Evolutionary conservation across 2,888 invertebrate species (phyloP), one percentile per base, ranked within the genome.

Genomic region (Athetis lepigone): DNA sequence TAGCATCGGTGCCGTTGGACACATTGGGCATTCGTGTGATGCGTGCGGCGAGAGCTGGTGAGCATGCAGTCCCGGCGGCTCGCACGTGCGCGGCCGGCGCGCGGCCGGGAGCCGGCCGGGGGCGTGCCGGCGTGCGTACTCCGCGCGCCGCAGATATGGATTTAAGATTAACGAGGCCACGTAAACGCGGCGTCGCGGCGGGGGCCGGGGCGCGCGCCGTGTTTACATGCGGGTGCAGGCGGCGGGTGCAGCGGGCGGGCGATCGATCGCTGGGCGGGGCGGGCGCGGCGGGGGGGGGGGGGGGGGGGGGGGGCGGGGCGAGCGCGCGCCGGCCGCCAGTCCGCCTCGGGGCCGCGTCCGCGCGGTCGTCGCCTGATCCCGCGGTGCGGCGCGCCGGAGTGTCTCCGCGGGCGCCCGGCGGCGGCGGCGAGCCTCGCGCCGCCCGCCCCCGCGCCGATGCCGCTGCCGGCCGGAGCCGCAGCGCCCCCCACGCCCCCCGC

Each of bases 141-240:
- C 79, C 87, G 83, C 84, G 85, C 86, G 87, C 87, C 86, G 85
- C 88, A 84, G 91, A 90, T 92, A 92, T 92, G 92, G 92, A 92
- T 92, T 91, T 90, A 89, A 92, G 91, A 92, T 91, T 90, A 90
- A 90, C 89, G 88, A 88, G 90, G 90, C 81, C 96, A 95, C 95
- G 82, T 78, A 80, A 66, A 77, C 81, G 69, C 61, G 70, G 66
- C 72, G 75, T 76, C 69, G 81, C 70, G 95, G 94, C 79, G 73
- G 95, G 94, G 89, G 94, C 66, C 97, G 97, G 97, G 95, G 96
- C 96, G 94, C 97, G 80, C 81, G 85, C 83, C 95, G 95, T 89
- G 95, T 94, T 90, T 92, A 91, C 91, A 87, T 82, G 90, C 90
- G 90, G 91, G 76, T 77, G 81, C 82, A 85, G 90, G 88, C 88